These are phyloP conservation scores for Hirundo rustica DNA, from an alignment of 2,797 vertebrate genomes.

Conservation along the genomic window DNA sequence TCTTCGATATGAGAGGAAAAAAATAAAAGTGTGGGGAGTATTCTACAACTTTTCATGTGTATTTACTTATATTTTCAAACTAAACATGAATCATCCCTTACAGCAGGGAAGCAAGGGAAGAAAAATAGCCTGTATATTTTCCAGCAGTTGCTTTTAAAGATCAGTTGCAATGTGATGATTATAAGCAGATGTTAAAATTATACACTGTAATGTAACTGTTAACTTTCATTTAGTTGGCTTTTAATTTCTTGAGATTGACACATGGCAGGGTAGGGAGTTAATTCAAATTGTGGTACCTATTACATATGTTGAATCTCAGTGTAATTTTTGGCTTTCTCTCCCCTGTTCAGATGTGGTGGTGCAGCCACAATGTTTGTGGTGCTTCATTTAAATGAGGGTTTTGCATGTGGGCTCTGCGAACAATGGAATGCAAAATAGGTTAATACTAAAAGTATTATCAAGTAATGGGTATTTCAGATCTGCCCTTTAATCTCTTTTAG, in stretches of 20 bases:
- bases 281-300: not conserved
- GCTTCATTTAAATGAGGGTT: not conserved
- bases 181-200: not conserved
- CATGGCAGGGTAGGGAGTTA: accelerated
- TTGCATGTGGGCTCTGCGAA: not conserved
- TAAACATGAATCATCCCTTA: not conserved
- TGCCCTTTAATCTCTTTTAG: not conserved
- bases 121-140: not conserved
- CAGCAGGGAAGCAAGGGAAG: not conserved
- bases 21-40: not conserved
- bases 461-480: not conserved
- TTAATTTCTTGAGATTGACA: not conserved
- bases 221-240: not conserved
- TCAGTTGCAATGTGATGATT: not conserved
- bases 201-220: not conserved
- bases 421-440: not conserved
- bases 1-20: not conserved
- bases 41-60: not conserved
- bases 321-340: not conserved
- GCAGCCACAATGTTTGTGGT: not conserved
- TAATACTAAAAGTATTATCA: not conserved
- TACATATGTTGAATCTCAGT: not conserved
- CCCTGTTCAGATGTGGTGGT: not conserved
- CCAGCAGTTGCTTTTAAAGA: not conserved
- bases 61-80: not conserved